Evolutionary conservation across 2,888 invertebrate genomes (phyloP), one percentile per base, ranked within the genome.

Genomic region (Lasioglossum leucozonium): DNA sequence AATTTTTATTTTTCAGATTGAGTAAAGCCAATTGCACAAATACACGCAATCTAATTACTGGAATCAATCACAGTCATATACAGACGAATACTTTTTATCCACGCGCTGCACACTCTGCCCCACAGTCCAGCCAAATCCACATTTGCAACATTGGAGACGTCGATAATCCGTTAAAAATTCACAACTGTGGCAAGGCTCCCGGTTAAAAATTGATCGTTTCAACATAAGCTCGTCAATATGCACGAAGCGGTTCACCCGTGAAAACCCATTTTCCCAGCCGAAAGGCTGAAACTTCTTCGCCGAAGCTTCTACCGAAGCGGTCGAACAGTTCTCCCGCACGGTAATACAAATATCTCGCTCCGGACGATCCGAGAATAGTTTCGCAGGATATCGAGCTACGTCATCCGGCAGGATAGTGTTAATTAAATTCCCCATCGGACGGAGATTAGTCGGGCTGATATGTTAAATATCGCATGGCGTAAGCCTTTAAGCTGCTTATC

Each of bases 401-500:
- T 22, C 13, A 8, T 22, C 16, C 13, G 11, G 4, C 10, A 40
- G 44, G 10, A 18, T 13, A 26, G 34, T 72, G 65, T 77, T 87
- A 88, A 85, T 84, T 76, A 67, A 82, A 79, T 81, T 84, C 62
- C 18, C 75, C 65, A 30, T 77, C 37, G 47, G 55, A 30, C 2
- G 18, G 30, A 30, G 76, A 76, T 81, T 75, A 58, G 65, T 26
- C 58, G 44, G 67, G 71, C 82, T 77, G 67, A 87, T 76, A 87
- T 79, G 88, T 62, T 62, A 86, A 89, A 73, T 81, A 74, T 47
- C 6, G 40, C 62, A 55, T 78, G 76, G 40, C 62, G 58, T 62
- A 72, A 37, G 62, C 77, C 47, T 44, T 62, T 87, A 85, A 89
- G 79, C 89, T 72, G 65, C 83, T 87, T 85, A 85, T 80, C 73